phyloP scores from a whole-genome alignment of 2,797 vertebrate species.

The Chrysocyon brachyurus region DNA sequence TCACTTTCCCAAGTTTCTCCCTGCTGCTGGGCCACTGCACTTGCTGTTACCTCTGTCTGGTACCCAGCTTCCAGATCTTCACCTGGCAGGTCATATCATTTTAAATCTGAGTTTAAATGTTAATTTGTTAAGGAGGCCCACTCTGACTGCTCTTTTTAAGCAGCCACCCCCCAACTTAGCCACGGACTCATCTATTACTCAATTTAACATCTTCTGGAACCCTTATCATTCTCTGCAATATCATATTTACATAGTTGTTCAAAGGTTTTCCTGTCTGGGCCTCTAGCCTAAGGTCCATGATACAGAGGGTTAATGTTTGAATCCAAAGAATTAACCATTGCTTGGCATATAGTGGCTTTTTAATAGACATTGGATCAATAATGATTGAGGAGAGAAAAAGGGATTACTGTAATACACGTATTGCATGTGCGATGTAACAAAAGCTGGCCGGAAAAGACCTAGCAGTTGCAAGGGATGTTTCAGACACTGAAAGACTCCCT shows the following conservation, averaged over 20 bases:
- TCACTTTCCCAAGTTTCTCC: too few relatives aligned
- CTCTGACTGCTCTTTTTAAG: not conserved
- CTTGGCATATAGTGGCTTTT: not conserved
- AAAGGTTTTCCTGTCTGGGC: not conserved
- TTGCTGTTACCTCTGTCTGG: not conserved
- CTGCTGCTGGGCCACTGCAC: not conserved
- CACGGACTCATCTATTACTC: not conserved
- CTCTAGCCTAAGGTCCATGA: not conserved
- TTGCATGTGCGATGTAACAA: accelerated
- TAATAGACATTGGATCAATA: not conserved
- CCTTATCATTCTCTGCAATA: too few relatives aligned
- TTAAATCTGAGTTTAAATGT: not conserved
- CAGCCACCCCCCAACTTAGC: too few relatives aligned
- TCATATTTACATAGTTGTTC: not conserved
- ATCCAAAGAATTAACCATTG: not conserved
- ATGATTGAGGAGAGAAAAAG: not conserved
- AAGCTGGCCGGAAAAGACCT: not conserved
- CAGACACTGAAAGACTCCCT: accelerated
- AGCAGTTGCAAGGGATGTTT: not conserved
- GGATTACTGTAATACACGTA: not conserved
- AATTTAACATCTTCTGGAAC: not conserved
- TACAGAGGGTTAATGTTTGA: not conserved
- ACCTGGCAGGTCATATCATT: not conserved
- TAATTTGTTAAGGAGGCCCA: not conserved
- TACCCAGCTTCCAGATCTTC: too few relatives aligned